These are phyloP conservation scores for Adrianichthys oophorus DNA, from an alignment of 2,797 vertebrate species.

Conservation along the genomic window DNA sequence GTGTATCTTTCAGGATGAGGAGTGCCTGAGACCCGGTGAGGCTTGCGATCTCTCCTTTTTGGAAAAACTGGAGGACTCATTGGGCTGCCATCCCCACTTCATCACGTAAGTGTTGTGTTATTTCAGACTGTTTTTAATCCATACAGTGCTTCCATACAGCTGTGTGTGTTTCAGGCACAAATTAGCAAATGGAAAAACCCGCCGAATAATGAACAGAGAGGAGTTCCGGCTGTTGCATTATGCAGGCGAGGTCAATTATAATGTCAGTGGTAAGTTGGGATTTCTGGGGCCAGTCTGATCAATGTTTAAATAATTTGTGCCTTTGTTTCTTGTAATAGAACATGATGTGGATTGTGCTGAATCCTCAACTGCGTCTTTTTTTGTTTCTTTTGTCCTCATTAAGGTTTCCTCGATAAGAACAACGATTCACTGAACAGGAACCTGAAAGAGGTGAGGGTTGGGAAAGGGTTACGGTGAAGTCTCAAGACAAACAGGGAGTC, in stretches of 20 bases:
- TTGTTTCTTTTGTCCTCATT: neutral
- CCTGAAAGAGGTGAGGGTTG: constrained; percentile 89
- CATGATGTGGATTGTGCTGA: neutral
- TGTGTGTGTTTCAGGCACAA: constrained; percentile 85
- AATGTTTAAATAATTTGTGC: neutral
- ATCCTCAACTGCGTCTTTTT: constrained; percentile 3
- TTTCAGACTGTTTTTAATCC: neutral
- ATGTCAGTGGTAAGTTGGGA: constrained; percentile 81
- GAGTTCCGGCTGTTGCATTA: constrained; percentile 95
- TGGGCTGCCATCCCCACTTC: constrained; percentile 92
- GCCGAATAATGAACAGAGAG: constrained; percentile 88
- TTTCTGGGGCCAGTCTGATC: neutral
- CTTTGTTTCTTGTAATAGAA: neutral
- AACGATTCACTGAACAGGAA: constrained; percentile 94
- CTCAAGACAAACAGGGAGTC: neutral
- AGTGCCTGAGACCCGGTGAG: constrained; percentile 93
- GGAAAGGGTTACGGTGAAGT: neutral
- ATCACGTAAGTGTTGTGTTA: constrained; percentile 84
- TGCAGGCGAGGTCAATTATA: constrained; percentile 97
- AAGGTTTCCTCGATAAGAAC: constrained; percentile 97
- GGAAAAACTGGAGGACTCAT: constrained; percentile 91
- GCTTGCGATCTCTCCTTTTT: constrained; percentile 91
- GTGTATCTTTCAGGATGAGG: constrained; percentile 85
- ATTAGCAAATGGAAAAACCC: constrained; percentile 90
- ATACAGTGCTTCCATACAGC: neutral